Base-by-base conservation (phyloP, 2,113 vertebrate genomes). In the Ptychochromis oligacanthus region DNA sequence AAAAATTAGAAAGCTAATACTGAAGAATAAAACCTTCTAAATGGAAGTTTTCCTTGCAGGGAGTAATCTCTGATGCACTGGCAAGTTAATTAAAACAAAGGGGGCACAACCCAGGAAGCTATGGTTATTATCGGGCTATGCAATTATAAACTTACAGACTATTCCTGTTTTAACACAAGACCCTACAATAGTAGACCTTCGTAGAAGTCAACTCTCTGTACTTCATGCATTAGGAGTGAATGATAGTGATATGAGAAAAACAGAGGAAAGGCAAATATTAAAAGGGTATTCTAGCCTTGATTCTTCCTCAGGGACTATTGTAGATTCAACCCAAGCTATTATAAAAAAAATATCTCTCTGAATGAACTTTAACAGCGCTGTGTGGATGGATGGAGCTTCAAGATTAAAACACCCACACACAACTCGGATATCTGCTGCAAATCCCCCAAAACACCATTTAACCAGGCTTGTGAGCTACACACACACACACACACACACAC, bases 371-470 rank as follows among this genome's bases (percentile, higher is more conserved):
- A 89, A 74, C 80, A 75, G 56, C 2, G 3, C 56, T 64, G 34
- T 54, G 57, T 85, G 34, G 64, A 55, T 75, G 36, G 78, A 83
- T 77, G 52, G 64, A 89, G 67, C 43, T 56, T 38, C 8, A 40
- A 83, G 76, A 89, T 89, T 81, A 77, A 84, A 82, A 85, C 82
- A 86, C 88, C 78, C 82, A 87, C 88, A 55, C 56, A 58, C 80
- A 62, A 58, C 58, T 55, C 31, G 26, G 7, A 72, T 61, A 77
- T 76, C 57, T 77, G 74, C 36, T 67, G 75, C 58, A 84, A 78
- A 85, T 88, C 70, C 77, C 74, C 17, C 26, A 43, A 89, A 86
- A 77, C 80, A 85, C 40, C 15, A 75, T 81, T 84, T 77, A 83
- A 57, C 59, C 18, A 76, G 46, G 31, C 20, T 12, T 64, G 67